These are phyloP conservation scores for Acronicta leporina DNA, from an alignment of 2,888 invertebrate genomes.

Conservation along the genomic window DNA sequence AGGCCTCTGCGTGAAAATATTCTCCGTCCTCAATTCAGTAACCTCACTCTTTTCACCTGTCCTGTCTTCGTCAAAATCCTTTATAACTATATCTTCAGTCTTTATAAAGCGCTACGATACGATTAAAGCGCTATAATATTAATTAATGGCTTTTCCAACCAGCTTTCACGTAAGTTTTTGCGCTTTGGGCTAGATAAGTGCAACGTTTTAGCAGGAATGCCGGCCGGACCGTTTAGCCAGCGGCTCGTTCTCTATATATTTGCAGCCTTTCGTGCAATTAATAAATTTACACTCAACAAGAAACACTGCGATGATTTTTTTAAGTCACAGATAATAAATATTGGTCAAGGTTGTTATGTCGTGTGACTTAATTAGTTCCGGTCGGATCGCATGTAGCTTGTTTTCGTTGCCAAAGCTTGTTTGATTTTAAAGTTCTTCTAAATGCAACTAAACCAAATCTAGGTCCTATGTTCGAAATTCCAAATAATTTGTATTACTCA, in stretches of 20 bases:
- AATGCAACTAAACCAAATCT: too few relatives aligned
- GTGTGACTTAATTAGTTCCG: slow-evolving; percentile 3
- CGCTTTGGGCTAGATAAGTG: slow-evolving; percentile 51
- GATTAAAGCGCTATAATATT: slow-evolving; percentile 28
- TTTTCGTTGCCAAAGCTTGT: not conserved
- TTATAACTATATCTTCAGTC: too few relatives aligned
- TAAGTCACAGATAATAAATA: slow-evolving; percentile 29
- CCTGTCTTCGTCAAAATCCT: too few relatives aligned
- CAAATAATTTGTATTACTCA: too few relatives aligned
- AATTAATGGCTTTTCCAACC: slow-evolving; percentile 44
- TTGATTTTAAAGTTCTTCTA: not conserved
- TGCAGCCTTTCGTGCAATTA: slow-evolving; percentile 63
- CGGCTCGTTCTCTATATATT: slow-evolving; percentile 45
- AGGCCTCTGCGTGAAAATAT: too few relatives aligned
- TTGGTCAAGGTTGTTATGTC: slow-evolving; percentile 34
- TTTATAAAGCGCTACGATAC: slow-evolving; percentile 5
- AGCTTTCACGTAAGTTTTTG: slow-evolving; percentile 61
- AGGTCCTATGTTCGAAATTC: too few relatives aligned
- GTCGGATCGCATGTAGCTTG: not conserved
- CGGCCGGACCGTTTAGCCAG: slow-evolving; percentile 35
- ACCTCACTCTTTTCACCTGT: too few relatives aligned
- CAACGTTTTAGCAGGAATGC: slow-evolving; percentile 58
- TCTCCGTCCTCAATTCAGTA: too few relatives aligned
- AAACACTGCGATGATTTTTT: slow-evolving; percentile 39
- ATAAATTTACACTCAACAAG: slow-evolving; percentile 64